Percentiles rank a stretch among this genome's conserved stretches.
These are phyloP conservation scores for Streptopelia turtur DNA, from an alignment of 2,797 vertebrate genomes.

Conservation along the genomic window DNA sequence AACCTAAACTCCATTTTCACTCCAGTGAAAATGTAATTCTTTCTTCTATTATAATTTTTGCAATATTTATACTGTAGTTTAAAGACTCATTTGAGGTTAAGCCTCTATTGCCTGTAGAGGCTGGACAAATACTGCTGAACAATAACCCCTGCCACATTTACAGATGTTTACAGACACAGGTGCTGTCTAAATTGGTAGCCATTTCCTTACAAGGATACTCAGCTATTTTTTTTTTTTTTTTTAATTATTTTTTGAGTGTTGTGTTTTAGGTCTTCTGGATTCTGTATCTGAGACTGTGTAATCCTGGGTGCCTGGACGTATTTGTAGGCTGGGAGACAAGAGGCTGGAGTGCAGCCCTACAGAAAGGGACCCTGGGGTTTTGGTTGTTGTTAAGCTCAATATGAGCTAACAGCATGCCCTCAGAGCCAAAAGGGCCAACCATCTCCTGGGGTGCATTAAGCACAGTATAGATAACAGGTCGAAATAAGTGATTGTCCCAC, in stretches of 20 bases:
- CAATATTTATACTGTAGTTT: neutral
- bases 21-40: neutral
- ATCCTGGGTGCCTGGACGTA: neutral
- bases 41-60: neutral
- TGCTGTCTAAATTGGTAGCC: neutral
- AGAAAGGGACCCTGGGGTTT: neutral
- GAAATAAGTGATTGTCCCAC: neutral
- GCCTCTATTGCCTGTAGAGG: neutral
- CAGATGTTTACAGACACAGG: neutral
- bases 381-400: neutral
- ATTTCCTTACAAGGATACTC: neutral
- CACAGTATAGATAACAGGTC: fast-evolving
- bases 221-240: neutral
- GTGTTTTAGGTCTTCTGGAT: neutral
- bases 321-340: fast-evolving
- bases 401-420: fast-evolving
- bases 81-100: neutral
- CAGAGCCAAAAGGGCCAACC: neutral
- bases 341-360: neutral
- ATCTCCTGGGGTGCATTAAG: neutral
- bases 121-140: neutral
- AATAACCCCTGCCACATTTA: neutral
- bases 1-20: neutral
- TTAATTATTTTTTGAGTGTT: too few species aligned
- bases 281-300: neutral